These are phyloP conservation scores for Drosophila tropicalis DNA, from an alignment of 1,140 invertebrate species.

Conservation along the genomic window DNA sequence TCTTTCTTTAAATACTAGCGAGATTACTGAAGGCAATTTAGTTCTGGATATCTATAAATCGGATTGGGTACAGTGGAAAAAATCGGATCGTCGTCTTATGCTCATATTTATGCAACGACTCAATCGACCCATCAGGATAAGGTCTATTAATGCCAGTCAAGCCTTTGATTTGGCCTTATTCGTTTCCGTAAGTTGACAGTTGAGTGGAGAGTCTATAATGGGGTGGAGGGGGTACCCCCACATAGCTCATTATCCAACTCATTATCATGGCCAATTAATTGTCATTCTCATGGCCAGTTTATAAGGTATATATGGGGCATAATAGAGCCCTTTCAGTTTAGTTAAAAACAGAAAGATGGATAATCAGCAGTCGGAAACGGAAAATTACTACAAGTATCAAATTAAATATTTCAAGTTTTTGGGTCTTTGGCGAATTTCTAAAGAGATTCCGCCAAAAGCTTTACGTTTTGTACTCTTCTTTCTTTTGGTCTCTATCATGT, in stretches of 20 bases:
- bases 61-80: slow-evolving; percentile 59
- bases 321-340: background rate
- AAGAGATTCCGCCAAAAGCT: slow-evolving; percentile 12
- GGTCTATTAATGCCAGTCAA: slow-evolving; percentile 60
- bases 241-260: slow-evolving; percentile 45
- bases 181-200: slow-evolving; percentile 49
- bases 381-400: slow-evolving; percentile 61
- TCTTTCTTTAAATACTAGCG: slow-evolving; percentile 31
- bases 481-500: slow-evolving; percentile 35
- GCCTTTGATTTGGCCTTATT: slow-evolving; percentile 62
- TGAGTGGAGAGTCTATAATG: slow-evolving; percentile 43
- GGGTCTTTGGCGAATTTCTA: slow-evolving; percentile 44
- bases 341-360: slow-evolving; percentile 34
- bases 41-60: slow-evolving; percentile 61
- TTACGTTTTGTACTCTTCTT: slow-evolving; percentile 46
- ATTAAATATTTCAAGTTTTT: slow-evolving; percentile 55
- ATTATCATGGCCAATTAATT: background rate
- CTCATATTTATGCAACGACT: slow-evolving; percentile 70
- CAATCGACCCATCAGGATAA: slow-evolving; percentile 57
- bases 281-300: background rate
- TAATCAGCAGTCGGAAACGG: slow-evolving; percentile 21
- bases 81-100: slow-evolving; percentile 48
- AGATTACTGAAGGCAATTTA: slow-evolving; percentile 57
- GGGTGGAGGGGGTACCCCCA: slow-evolving; percentile 35
- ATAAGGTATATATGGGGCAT: background rate